Conservation (phyloP, 2,888 invertebrate genomes). For the Heliconius hortense region DNA sequence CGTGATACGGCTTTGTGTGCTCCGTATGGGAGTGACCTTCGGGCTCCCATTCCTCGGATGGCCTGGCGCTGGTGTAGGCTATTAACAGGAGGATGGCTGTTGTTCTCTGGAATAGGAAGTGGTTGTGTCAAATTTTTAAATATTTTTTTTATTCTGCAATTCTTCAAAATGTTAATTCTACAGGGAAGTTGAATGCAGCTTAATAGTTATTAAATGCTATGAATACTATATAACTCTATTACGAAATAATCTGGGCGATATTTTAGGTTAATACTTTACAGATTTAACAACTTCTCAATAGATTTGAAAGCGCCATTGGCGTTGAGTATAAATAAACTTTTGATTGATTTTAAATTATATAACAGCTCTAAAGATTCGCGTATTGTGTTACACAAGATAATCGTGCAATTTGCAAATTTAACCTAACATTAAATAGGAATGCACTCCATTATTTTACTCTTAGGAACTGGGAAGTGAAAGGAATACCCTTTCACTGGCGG, state of each 20-base stretch:
- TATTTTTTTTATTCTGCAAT: too few species aligned
- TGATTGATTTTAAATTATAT: slow-evolving; percentile 7
- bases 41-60: slow-evolving; percentile 76
- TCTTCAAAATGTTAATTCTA: too few species aligned
- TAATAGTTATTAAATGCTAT: too few species aligned
- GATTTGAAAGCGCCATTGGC: background rate
- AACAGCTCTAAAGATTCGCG: background rate
- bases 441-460: slow-evolving; percentile 24
- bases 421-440: slow-evolving; percentile 23
- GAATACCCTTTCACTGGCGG: slow-evolving; percentile 37
- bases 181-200: too few species aligned
- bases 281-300: too few species aligned
- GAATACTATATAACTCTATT: too few species aligned
- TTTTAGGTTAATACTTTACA: too few species aligned
- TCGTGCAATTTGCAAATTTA: background rate
- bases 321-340: background rate
- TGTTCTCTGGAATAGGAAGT: slow-evolving; percentile 62
- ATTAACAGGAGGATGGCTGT: slow-evolving; percentile 66
- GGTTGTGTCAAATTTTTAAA: background rate
- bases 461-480: slow-evolving; percentile 29
- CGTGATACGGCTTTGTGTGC: slow-evolving; percentile 86
- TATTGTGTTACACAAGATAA: background rate
- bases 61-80: slow-evolving; percentile 59
- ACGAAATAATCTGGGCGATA: too few species aligned
- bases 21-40: slow-evolving; percentile 85